Conservation (phyloP, 1,140 invertebrate species). For the Drosophila parabipectinata region DNA sequence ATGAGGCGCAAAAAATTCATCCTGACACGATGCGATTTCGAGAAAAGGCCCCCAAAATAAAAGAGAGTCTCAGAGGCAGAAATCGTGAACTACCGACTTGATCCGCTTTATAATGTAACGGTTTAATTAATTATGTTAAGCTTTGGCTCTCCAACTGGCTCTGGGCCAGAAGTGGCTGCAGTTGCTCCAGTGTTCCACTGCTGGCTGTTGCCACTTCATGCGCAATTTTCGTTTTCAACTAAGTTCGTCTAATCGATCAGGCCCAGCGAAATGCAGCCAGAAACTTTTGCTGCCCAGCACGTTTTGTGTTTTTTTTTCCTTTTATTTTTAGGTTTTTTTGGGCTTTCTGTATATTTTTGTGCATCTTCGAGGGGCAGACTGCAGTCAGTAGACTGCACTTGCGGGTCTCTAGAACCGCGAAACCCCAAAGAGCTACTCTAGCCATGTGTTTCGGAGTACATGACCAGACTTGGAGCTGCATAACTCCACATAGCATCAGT, state of each 20-base stretch:
- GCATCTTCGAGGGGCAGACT: slow-evolving; percentile 33
- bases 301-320: slow-evolving; percentile 20
- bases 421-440: slow-evolving; percentile 35
- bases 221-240: slow-evolving; percentile 77
- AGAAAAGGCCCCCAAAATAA: slow-evolving; percentile 46
- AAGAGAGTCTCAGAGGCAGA: slow-evolving; percentile 47
- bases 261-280: slow-evolving; percentile 32
- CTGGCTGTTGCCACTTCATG: slow-evolving; percentile 75
- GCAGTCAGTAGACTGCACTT: slow-evolving; percentile 47
- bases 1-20: slow-evolving; percentile 82
- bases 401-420: slow-evolving; percentile 13
- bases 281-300: slow-evolving; percentile 29
- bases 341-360: slow-evolving; percentile 16
- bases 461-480: slow-evolving; percentile 46
- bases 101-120: slow-evolving; percentile 83
- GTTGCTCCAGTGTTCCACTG: slow-evolving; percentile 5
- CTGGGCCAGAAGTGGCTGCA: slow-evolving; percentile 19
- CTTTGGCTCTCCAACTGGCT: slow-evolving; percentile 29
- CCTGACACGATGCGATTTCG: slow-evolving; percentile 79
- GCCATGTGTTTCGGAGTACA: slow-evolving; percentile 54
- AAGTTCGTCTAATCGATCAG: slow-evolving; percentile 77
- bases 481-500: slow-evolving; percentile 78
- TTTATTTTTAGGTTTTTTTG: background rate
- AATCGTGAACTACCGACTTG: slow-evolving; percentile 79
- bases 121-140: slow-evolving; percentile 84